A percentile compares a stretch with the other conserved stretches of the same genome.
Conservation (phyloP, 2,888 invertebrate species). For the Ischnus inquisitorius region DNA sequence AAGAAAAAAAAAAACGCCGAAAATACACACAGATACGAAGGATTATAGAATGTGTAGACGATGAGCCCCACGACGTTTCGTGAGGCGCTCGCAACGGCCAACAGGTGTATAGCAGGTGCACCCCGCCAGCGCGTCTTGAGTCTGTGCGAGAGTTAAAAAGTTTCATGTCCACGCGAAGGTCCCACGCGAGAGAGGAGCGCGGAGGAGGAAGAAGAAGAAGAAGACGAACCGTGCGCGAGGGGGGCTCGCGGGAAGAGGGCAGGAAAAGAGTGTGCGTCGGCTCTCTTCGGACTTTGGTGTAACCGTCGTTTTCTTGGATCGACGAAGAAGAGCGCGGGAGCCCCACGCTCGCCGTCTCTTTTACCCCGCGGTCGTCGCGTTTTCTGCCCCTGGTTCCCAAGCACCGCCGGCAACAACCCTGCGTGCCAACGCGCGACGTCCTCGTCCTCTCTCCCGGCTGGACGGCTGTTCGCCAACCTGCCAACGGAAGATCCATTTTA, state of each 20-base stretch:
- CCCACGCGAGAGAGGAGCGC: constrained; percentile 82
- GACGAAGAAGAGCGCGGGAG: constrained; percentile 67
- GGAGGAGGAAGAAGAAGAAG: constrained; percentile 58
- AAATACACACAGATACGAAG: constrained; percentile 2
- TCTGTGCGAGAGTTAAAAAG: constrained; percentile 72
- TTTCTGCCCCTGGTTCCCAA: constrained; percentile 28
- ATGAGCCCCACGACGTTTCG: constrained; percentile 60
- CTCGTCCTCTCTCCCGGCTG: constrained; percentile 19
- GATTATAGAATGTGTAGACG: constrained; percentile 26
- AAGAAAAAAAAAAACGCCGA: constrained; percentile 16
- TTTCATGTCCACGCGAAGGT: constrained; percentile 84
- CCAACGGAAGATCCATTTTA: constrained; percentile 48
- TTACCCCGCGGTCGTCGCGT: constrained; percentile 10
- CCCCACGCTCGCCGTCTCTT: not conserved
- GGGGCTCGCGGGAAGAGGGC: constrained; percentile 47
- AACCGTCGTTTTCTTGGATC: constrained; percentile 80
- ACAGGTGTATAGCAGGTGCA: constrained; percentile 85
- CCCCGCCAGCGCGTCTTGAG: constrained; percentile 77
- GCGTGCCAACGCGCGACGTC: not conserved
- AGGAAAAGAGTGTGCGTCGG: constrained; percentile 65
- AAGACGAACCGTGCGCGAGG: constrained; percentile 57
- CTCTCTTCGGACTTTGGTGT: constrained; percentile 62
- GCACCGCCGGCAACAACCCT: constrained; percentile 14
- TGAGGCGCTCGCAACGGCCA: constrained; percentile 79
- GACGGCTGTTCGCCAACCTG: constrained; percentile 49